Conservation (phyloP, 2,113 vertebrate genomes). For the Gorsachius goisagi region DNA sequence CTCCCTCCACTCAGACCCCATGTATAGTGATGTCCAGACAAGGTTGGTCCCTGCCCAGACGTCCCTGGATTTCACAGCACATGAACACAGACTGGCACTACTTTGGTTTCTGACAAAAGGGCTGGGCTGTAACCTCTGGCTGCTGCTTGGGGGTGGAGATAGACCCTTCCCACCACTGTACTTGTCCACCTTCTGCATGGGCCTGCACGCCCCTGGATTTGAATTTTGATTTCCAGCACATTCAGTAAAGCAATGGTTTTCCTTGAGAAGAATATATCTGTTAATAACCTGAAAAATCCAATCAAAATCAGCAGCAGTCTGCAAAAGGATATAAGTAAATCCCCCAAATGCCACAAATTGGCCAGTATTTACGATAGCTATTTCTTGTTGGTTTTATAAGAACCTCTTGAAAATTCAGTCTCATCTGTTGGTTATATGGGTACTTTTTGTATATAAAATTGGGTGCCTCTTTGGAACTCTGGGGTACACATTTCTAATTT, state of each 20-base stretch:
- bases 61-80: not conserved
- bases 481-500: not conserved
- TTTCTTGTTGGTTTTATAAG: not conserved
- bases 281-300: not conserved
- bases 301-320: not conserved
- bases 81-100: not conserved
- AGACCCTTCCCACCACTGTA: not conserved
- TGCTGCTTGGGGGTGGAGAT: not conserved
- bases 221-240: not conserved
- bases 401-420: not conserved
- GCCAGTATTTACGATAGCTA: not conserved
- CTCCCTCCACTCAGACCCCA: not conserved
- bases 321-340: not conserved
- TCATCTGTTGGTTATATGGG: not conserved
- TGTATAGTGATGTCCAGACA: rapidly evolving
- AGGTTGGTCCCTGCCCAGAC: not conserved
- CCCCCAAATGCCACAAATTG: not conserved
- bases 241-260: not conserved
- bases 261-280: not conserved
- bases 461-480: not conserved
- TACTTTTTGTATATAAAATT: not conserved
- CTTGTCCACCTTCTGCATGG: not conserved
- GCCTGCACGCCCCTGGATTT: not conserved
- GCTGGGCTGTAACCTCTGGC: not conserved
- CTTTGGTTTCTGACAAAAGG: rapidly evolving